These are phyloP conservation scores for Dipodomys ordii DNA, from an alignment of 2,113 vertebrate species.

Conservation along the genomic window DNA sequence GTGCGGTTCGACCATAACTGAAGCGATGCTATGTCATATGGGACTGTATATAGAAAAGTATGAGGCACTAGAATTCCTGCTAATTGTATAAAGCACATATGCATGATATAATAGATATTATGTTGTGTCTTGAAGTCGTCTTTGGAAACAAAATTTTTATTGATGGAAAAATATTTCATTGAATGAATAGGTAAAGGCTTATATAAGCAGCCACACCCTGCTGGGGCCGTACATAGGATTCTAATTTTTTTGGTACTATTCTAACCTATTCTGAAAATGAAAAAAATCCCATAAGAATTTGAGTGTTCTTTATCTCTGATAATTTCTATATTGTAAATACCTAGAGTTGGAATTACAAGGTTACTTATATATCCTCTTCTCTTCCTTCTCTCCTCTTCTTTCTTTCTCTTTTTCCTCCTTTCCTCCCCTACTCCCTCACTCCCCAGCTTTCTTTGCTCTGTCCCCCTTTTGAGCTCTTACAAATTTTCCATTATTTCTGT, in stretches of 20 bases:
- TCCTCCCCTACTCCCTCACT: too few relatives aligned
- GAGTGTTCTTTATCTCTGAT: neutral
- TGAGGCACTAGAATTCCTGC: neutral
- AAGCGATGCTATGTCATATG: neutral
- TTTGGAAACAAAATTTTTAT: conserved; percentile 23
- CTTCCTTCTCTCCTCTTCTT: too few relatives aligned
- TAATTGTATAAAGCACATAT: neutral
- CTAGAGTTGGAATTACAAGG: neutral
- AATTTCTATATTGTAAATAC: neutral
- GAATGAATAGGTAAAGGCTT: neutral
- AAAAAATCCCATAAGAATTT: neutral
- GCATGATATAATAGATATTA: neutral
- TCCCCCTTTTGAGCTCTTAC: too few relatives aligned
- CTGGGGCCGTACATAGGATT: neutral
- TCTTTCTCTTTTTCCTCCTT: neutral
- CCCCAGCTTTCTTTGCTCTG: too few relatives aligned
- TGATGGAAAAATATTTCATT: conserved; percentile 47
- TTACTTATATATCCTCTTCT: too few relatives aligned
- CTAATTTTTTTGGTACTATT: neutral
- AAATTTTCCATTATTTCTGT: too few relatives aligned
- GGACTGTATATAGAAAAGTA: too few relatives aligned
- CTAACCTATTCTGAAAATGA: neutral
- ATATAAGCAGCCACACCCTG: neutral
- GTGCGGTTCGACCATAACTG: neutral
- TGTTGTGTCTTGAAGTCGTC: neutral